A percentile compares a stretch with the other conserved stretches of the same genome.
Evolutionary conservation across 2,888 invertebrate species (phyloP).

Genomic region (Drosophila yooni): DNA sequence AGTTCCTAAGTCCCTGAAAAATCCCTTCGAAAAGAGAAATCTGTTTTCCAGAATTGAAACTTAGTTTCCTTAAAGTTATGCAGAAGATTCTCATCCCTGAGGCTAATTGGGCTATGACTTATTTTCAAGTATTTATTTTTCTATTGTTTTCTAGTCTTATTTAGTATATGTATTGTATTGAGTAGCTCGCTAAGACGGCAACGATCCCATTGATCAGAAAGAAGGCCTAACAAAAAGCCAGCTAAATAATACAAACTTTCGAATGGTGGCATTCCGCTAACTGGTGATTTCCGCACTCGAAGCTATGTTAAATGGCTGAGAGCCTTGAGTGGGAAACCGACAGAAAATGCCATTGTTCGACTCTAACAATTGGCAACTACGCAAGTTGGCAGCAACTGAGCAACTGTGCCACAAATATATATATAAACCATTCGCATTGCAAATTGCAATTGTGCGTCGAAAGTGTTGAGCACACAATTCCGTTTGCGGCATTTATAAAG

Average conservation of each 20-base stretch:
- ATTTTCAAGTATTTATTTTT: neutral
- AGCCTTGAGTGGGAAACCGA: conserved; percentile 20
- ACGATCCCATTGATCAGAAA: neutral
- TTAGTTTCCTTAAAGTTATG: neutral
- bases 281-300: conserved; percentile 57
- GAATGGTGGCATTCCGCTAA: conserved; percentile 46
- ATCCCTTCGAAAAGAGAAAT: neutral
- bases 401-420: conserved; percentile 30
- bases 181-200: neutral
- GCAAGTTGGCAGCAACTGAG: conserved; percentile 27
- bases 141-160: neutral
- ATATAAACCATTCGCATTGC: conserved; percentile 36
- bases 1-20: neutral
- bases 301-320: conserved; percentile 58
- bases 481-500: conserved; percentile 38
- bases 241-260: conserved; percentile 51
- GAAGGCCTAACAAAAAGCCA: neutral
- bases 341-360: conserved; percentile 66
- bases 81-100: neutral
- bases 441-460: conserved; percentile 44
- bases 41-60: neutral
- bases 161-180: neutral
- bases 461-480: conserved; percentile 73
- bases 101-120: neutral
- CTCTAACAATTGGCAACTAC: conserved; percentile 40